Evolutionary conservation across 2,113 vertebrate genomes (phyloP).

Genomic region (Shinisaurus crocodilurus): DNA sequence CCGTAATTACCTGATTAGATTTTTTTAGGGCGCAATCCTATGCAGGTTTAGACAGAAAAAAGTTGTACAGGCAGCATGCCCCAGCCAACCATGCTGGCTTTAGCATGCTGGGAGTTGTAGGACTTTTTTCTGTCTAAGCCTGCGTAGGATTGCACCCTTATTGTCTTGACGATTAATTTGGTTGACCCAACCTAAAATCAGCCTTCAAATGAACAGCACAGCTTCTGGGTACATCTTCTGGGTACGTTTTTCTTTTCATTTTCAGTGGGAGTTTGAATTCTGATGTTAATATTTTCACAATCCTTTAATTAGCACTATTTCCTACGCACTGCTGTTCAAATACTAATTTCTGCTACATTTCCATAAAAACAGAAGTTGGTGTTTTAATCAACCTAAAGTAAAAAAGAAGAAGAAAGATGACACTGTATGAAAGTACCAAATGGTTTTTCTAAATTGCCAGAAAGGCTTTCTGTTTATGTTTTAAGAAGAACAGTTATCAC

Average conservation of each 20-base stretch:
- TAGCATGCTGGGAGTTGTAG: too few species aligned
- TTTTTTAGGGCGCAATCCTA: neutral
- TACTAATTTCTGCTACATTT: constrained; percentile 55
- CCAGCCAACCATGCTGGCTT: too few species aligned
- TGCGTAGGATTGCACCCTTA: too few species aligned
- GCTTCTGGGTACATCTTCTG: constrained; percentile 14
- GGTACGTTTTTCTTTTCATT: constrained; percentile 28
- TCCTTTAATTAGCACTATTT: constrained; percentile 64
- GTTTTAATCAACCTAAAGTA: constrained; percentile 50
- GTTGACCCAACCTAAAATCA: constrained; percentile 21
- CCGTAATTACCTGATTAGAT: neutral
- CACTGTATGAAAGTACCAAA: constrained; percentile 50
- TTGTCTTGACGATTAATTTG: neutral
- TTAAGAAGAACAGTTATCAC: constrained; percentile 48
- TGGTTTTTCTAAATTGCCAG: constrained; percentile 46
- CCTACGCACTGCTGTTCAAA: constrained; percentile 56
- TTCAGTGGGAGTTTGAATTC: constrained; percentile 48
- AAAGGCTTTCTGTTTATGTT: constrained; percentile 35
- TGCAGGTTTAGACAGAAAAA: neutral
- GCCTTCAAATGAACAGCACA: constrained; percentile 52
- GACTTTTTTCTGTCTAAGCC: too few species aligned
- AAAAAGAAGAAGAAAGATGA: constrained; percentile 59
- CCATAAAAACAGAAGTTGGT: constrained; percentile 54
- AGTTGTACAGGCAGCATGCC: too few species aligned
- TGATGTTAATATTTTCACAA: constrained; percentile 48